Base-by-base conservation (phyloP, 2,797 vertebrate species). In the Leptoclinus maculatus region DNA sequence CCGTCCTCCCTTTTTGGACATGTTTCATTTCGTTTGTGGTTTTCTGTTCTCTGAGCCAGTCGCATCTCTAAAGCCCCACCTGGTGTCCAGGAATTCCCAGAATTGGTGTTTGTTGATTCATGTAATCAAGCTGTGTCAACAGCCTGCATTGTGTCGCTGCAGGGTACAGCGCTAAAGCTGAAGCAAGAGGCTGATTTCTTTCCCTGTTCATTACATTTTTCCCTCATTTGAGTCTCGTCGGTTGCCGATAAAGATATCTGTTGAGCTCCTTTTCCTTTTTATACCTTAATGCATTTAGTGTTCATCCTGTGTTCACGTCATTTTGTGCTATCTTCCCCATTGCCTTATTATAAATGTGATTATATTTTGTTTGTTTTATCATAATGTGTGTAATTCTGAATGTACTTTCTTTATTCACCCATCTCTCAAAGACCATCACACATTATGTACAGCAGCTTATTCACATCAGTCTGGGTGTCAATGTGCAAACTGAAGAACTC, bases 71-170 rank as follows among this genome's bases (percentile, higher is more conserved):
- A 57, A 21, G 67, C 57, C 21, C 45, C 53, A 34, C 67, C 47
- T 64, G 71, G 19, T 67, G 57, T 70, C 72, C 17, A 10, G 19
- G 16, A 76, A 70, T 83, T 88, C 83, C 66, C 70, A 82, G 80
- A 88, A 87, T n/a, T 7, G 16, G 17, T 75, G 60, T 76, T 77
- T 67, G 71, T 74, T 85, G 75, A 83, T 88, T 84, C 58, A 81
- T 76, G 66, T 39, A 69, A 70, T 68, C 83, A 86, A 92, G 89
- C 90, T 92, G 92, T 83, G 85, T 92, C 88, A 90, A 90, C 86
- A 89, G 68, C 16, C 73, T 9, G 67, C 56, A 34, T 59, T 47
- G 74, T 56, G 0, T 82, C 58, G 1, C 89, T 25, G 74, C 68
- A 66, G 85, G 84, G 71, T 29, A 27, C 67, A 72, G 17, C 72